Evolutionary conservation across 2,113 vertebrate genomes (phyloP).

Genomic region (Ophiodon elongatus): DNA sequence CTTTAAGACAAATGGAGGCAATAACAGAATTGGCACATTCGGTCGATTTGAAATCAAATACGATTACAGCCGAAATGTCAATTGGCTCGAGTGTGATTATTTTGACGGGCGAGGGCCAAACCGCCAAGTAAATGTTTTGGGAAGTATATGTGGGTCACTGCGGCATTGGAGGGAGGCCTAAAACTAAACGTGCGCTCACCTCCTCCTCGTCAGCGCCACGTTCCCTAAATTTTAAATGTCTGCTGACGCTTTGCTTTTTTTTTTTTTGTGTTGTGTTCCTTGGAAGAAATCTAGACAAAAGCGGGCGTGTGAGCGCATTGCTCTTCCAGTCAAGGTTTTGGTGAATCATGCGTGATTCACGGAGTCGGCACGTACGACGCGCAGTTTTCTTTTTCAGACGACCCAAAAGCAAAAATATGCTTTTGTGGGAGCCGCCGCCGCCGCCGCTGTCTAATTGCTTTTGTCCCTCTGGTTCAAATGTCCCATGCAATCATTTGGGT

Average conservation of each 20-base stretch:
- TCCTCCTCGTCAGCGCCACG: constrained; percentile 32
- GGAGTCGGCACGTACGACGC: not conserved
- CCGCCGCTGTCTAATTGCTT: constrained; percentile 9
- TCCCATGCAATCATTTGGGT: constrained; percentile 17
- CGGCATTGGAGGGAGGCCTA: constrained; percentile 58
- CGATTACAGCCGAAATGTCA: constrained; percentile 49
- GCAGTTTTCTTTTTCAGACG: not conserved
- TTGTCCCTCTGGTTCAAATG: constrained; percentile 24
- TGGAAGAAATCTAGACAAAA: constrained; percentile 49
- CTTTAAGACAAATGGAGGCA: constrained; percentile 41
- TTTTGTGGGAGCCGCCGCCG: constrained; percentile 14
- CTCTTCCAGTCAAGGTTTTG: constrained; percentile 36
- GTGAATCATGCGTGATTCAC: constrained; percentile 46
- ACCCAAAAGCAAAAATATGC: constrained; percentile 28
- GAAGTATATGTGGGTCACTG: constrained; percentile 63
- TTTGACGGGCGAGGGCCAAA: constrained; percentile 55
- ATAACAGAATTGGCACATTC: constrained; percentile 45
- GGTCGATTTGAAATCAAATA: constrained; percentile 29
- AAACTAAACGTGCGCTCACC: not conserved
- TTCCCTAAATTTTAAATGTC: constrained; percentile 48
- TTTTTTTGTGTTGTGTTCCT: constrained; percentile 38
- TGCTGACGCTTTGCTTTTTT: constrained; percentile 48
- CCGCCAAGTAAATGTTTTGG: constrained; percentile 51
- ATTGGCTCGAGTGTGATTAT: constrained; percentile 58
- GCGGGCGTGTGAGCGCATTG: constrained; percentile 8